These are phyloP conservation scores for Anthoptus insignis DNA, from an alignment of 2,888 invertebrate species.

Conservation along the genomic window DNA sequence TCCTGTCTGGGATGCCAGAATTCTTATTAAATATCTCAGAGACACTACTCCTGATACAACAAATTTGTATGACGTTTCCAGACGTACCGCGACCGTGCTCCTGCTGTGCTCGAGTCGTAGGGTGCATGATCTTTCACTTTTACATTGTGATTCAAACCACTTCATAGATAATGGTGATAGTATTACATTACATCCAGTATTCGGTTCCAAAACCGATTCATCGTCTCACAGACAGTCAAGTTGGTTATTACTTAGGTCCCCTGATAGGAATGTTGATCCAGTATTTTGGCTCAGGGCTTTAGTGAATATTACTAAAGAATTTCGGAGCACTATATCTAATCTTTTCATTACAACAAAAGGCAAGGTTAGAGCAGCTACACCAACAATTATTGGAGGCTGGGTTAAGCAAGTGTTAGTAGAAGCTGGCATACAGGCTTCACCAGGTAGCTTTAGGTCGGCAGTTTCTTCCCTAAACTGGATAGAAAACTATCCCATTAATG, in stretches of 20 bases:
- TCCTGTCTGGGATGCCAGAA: conserved; percentile 42
- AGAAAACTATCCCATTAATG: conserved; percentile 39
- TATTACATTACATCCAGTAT: conserved; percentile 42
- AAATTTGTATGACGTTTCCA: too few relatives aligned
- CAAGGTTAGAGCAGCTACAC: too few relatives aligned
- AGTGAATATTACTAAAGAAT: background rate
- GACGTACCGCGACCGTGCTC: too few relatives aligned
- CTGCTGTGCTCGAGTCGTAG: too few relatives aligned
- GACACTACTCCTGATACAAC: too few relatives aligned
- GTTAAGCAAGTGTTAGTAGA: too few relatives aligned
- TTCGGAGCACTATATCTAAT: too few relatives aligned
- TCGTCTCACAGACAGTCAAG: too few relatives aligned
- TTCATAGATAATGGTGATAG: conserved; percentile 31
- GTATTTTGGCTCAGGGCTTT: conserved; percentile 34
- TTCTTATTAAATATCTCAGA: conserved; percentile 1
- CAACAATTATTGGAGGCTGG: too few relatives aligned
- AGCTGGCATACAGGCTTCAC: conserved; percentile 25
- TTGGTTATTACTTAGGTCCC: too few relatives aligned
- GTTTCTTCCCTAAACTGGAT: conserved; percentile 39
- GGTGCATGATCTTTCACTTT: conserved; percentile 27
- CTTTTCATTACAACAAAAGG: too few relatives aligned
- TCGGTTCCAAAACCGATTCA: conserved; percentile 39
- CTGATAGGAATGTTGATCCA: conserved; percentile 9
- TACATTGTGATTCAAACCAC: conserved; percentile 31
- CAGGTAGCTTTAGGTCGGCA: conserved; percentile 39